phyloP scores from a whole-genome alignment of 2,888 invertebrate species.

The Drymonia ruficornis region DNA sequence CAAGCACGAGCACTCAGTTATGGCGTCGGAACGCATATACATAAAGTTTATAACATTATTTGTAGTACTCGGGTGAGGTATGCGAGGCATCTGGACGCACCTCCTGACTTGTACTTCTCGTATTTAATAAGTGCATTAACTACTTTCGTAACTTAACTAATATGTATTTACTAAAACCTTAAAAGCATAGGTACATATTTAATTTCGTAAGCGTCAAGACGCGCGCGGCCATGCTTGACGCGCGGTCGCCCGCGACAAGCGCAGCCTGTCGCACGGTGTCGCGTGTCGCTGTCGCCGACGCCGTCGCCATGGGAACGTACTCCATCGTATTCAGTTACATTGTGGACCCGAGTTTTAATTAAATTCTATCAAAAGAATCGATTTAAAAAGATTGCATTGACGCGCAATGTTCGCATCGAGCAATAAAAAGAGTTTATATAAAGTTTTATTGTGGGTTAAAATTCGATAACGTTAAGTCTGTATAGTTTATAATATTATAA shows the following conservation, averaged over 20 bases:
- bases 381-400: not conserved
- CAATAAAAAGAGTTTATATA: not conserved
- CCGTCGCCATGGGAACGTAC: slow-evolving; percentile 39
- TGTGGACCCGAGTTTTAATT: slow-evolving; percentile 3
- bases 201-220: slow-evolving; percentile 13
- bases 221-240: slow-evolving; percentile 34
- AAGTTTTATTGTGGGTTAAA: not conserved
- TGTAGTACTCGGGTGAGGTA: no score
- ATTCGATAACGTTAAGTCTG: no score
- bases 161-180: not conserved
- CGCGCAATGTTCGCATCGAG: not conserved
- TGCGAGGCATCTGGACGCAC: no score
- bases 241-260: slow-evolving; percentile 33
- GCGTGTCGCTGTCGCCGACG: slow-evolving; percentile 36
- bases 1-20: no score
- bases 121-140: slow-evolving; percentile 1
- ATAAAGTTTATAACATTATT: no score
- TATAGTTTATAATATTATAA: no score
- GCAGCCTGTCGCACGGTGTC: slow-evolving; percentile 45
- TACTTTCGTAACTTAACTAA: not conserved
- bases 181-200: slow-evolving; percentile 4
- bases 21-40: no score
- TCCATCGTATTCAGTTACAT: slow-evolving; percentile 2
- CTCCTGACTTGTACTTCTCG: not conserved
- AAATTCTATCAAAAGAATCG: slow-evolving; percentile 3